Base-by-base conservation (phyloP, 1,140 invertebrate species). In the Pogonomyrmex barbatus region DNA sequence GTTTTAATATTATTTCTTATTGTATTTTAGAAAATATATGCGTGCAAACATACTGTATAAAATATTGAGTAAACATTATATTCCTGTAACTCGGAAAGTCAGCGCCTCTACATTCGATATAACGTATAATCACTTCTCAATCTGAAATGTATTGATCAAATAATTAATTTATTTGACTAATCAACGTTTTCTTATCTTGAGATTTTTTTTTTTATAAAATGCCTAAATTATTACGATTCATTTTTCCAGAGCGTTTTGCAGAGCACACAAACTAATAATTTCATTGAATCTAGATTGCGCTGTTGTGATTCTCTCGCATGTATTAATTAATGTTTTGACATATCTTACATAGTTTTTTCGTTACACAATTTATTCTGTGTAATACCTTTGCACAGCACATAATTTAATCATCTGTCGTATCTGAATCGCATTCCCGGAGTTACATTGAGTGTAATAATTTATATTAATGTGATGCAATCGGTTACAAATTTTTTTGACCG, bases 401-500 rank as follows among this genome's bases (percentile, higher is more conserved):
- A 67, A 56, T 68, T 81, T 14, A 42, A 65, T 79, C 39, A 67
- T 67, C 4, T 33, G n/a, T 33, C 4, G 12, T 8, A 65, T 54
- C 12, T 8, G 24, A 58, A 45, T 67, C 42, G 52, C 17, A n/a
- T 63, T 5, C 12, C 39, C 39, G 39, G 0, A 5, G 17, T 33
- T 5, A 0, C 17, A 24, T 56, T 8, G 14, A 70, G 52, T 30
- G 39, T 45, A 39, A 39, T 56, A 81, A 70, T 81, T 70, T 30
- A 79, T 79, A 54, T 79, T 63, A 78, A 78, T 56, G 24, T 54
- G n/a, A 70, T 47, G 12, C 36, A 45, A n/a, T 54, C n/a, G 42
- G 30, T 62, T 47, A 60, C 8, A 17, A 33, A 60, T 63, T 54
- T 68, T 24, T 68, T 68, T 10, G 30, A 14, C 24, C 42, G 50